phyloP scores from a whole-genome alignment of 2,113 vertebrate genomes.

The Coturnix japonica region DNA sequence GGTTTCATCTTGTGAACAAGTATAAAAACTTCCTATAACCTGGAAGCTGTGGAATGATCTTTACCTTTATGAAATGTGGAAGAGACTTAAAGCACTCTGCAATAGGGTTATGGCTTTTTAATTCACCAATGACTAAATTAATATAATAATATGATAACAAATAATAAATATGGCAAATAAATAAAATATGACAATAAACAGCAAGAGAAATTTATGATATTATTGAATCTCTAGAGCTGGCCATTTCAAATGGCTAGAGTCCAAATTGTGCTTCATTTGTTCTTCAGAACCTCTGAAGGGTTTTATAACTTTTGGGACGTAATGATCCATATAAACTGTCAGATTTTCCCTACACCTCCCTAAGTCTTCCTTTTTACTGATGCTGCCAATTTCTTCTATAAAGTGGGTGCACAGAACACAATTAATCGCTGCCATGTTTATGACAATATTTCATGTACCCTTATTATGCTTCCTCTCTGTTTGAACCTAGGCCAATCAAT shows the following conservation, averaged over 20 bases:
- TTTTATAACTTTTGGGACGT: not conserved
- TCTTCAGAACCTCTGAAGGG: not conserved
- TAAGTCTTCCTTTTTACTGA: not conserved
- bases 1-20: not conserved
- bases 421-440: constrained; percentile 16
- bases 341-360: not conserved
- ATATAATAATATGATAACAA: too few species aligned
- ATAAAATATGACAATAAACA: not conserved
- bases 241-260: not conserved
- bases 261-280: not conserved
- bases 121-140: not conserved
- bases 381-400: not conserved
- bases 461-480: not conserved
- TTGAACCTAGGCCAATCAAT: not conserved
- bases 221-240: not conserved
- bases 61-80: not conserved
- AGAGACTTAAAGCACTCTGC: not conserved
- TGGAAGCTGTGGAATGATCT: not conserved
- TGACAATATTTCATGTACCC: not conserved
- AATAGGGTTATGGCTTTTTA: not conserved
- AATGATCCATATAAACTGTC: not conserved
- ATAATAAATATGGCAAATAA: too few species aligned
- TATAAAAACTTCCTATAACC: not conserved
- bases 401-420: not conserved
- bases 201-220: not conserved